These are phyloP conservation scores for Philereme vetulata DNA, from an alignment of 2,888 invertebrate species.

Conservation along the genomic window DNA sequence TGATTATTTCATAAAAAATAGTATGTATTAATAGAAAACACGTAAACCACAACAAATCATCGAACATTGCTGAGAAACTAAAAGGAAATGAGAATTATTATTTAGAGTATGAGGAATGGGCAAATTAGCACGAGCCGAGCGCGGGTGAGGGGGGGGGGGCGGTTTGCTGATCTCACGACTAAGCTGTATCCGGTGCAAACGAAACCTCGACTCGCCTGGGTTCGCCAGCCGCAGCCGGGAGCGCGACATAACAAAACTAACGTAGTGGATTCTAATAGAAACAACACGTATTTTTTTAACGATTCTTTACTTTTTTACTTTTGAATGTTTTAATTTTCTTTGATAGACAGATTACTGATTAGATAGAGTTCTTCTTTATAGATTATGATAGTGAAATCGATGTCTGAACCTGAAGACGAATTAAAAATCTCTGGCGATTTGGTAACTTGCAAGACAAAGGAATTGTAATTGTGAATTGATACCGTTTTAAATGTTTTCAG, in stretches of 20 bases:
- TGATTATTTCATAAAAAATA: not conserved
- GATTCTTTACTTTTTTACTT: too few relatives aligned
- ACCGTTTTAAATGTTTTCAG: not conserved
- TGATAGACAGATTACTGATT: too few relatives aligned
- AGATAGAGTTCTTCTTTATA: too few relatives aligned
- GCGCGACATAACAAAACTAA: slow-evolving; percentile 45
- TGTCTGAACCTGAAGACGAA: not conserved
- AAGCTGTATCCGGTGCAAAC: slow-evolving; percentile 56
- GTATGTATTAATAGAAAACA: slow-evolving; percentile 8
- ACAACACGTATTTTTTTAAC: slow-evolving; percentile 8
- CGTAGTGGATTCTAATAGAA: slow-evolving; percentile 25
- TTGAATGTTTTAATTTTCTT: too few relatives aligned
- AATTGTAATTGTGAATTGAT: slow-evolving; percentile 1
- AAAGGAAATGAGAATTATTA: slow-evolving; percentile 50
- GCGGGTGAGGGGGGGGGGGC: too few relatives aligned
- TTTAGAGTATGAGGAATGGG: slow-evolving; percentile 56
- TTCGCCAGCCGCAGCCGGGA: slow-evolving; percentile 4
- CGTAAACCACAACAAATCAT: slow-evolving; percentile 23
- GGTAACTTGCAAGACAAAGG: not conserved
- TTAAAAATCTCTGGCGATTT: not conserved
- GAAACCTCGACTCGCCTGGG: slow-evolving; percentile 44
- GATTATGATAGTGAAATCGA: too few relatives aligned
- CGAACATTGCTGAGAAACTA: slow-evolving; percentile 21
- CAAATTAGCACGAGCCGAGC: slow-evolving; percentile 58
- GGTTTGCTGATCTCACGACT: slow-evolving; percentile 75